Percentiles rank a stretch among this genome's conserved stretches.
phyloP scores from a whole-genome alignment of 2,888 invertebrate genomes.

The Polia nebulosa region DNA sequence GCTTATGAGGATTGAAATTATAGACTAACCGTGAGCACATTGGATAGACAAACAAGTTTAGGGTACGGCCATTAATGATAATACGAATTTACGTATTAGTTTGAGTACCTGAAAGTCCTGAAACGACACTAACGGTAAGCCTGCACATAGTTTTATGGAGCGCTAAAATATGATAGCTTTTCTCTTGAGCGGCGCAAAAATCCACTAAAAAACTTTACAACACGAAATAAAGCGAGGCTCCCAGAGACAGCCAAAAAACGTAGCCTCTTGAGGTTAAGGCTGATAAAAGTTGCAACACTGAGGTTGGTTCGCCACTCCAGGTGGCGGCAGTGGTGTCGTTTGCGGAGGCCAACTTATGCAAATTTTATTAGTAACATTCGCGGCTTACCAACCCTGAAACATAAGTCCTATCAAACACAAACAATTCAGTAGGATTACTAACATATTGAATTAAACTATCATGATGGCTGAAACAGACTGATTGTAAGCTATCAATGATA shows the following conservation, averaged over 20 bases:
- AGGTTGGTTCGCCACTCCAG: conserved; percentile 52
- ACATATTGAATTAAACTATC: conserved; percentile 29
- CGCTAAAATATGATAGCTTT: conserved; percentile 49
- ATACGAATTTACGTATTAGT: conserved; percentile 38
- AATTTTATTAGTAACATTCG: conserved; percentile 67
- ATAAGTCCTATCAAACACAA: conserved; percentile 50
- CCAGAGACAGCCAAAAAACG: conserved; percentile 42
- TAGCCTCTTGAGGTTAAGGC: conserved; percentile 54
- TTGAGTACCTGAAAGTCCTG: conserved; percentile 38
- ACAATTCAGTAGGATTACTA: conserved; percentile 32
- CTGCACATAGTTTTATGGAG: conserved; percentile 51
- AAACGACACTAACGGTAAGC: conserved; percentile 43
- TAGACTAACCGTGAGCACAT: conserved; percentile 13
- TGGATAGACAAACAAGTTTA: conserved; percentile 34
- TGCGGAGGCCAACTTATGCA: conserved; percentile 62
- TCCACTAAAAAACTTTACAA: conserved; percentile 57
- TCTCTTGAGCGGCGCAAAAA: conserved; percentile 38
- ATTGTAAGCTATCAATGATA: conserved; percentile 31
- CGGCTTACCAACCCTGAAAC: conserved; percentile 50
- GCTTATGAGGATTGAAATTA: conserved; percentile 12
- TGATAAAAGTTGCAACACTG: conserved; percentile 70
- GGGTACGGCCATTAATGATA: conserved; percentile 46
- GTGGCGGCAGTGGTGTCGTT: conserved; percentile 47
- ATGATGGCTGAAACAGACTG: conserved; percentile 20
- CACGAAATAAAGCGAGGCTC: conserved; percentile 44